Conservation (phyloP, 2,797 vertebrate genomes). For the Poecilia picta region DNA sequence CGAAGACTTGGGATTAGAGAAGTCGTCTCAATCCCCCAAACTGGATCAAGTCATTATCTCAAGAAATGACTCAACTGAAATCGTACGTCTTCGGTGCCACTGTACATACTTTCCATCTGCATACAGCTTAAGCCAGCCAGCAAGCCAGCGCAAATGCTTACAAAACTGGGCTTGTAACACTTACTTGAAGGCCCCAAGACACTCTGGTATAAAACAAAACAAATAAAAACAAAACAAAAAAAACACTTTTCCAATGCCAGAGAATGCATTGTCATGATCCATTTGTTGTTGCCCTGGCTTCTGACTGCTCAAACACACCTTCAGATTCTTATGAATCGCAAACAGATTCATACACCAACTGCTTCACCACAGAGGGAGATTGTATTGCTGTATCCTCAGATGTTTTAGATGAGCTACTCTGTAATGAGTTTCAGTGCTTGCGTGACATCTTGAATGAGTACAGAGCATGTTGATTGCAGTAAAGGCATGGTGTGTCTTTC, state of each 20-base stretch:
- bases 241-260: conserved; percentile 21
- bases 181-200: conserved; percentile 48
- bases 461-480: conserved; percentile 57
- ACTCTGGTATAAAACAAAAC: conserved; percentile 28
- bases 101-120: conserved; percentile 74
- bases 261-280: conserved; percentile 55
- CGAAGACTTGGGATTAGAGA: conserved; percentile 20
- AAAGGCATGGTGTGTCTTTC: conserved; percentile 59
- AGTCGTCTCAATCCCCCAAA: conserved; percentile 46
- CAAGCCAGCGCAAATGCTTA: conserved; percentile 59
- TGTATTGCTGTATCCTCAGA: conserved; percentile 59
- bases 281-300: conserved; percentile 63
- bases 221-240: neutral
- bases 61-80: conserved; percentile 62
- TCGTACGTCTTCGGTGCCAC: conserved; percentile 61
- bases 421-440: conserved; percentile 39
- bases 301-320: conserved; percentile 70
- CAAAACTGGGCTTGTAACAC: conserved; percentile 37
- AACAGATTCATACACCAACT: conserved; percentile 71
- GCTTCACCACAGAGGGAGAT: conserved; percentile 72
- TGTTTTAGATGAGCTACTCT: conserved; percentile 49
- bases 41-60: conserved; percentile 43
- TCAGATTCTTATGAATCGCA: conserved; percentile 67
- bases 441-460: conserved; percentile 28
- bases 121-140: conserved; percentile 67